Evolutionary conservation across 2,113 vertebrate species (phyloP).

Genomic region (Mionectes macconnelli): DNA sequence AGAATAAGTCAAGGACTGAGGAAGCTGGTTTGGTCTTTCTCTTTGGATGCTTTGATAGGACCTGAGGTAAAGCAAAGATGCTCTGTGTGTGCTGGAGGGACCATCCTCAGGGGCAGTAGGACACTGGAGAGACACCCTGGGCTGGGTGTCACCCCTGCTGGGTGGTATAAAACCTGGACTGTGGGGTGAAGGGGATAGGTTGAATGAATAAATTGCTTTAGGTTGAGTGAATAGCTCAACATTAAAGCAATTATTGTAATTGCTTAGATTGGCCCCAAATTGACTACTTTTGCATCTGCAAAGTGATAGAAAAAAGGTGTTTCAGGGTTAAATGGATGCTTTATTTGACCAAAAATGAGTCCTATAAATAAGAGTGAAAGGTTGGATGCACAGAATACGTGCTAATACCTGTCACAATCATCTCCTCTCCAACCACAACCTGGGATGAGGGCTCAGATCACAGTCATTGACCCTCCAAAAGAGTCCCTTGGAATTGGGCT

Average conservation of each 20-base stretch:
- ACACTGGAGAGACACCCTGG: not conserved
- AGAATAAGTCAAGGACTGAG: not conserved
- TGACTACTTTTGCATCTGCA: not conserved
- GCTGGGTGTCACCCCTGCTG: not conserved
- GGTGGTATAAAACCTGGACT: not conserved
- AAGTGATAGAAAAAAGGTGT: not conserved
- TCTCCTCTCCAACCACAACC: not conserved
- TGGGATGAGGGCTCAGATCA: not conserved
- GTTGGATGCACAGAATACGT: not conserved
- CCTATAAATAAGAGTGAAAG: not conserved
- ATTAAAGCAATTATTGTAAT: conserved; percentile 28
- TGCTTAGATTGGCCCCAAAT: not conserved
- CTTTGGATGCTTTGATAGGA: not conserved
- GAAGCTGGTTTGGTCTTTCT: not conserved
- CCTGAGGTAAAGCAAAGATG: not conserved
- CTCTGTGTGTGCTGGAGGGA: not conserved
- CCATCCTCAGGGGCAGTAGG: not conserved
- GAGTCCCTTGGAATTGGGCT: not conserved
- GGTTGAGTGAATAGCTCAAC: not conserved
- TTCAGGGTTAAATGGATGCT: not conserved
- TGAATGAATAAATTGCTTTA: not conserved
- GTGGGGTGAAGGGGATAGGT: not conserved
- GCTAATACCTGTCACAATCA: not conserved
- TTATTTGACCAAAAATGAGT: not conserved
- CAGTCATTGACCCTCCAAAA: accelerated